Conservation (phyloP, 2,113 vertebrate genomes). For the Barnardius zonarius region DNA sequence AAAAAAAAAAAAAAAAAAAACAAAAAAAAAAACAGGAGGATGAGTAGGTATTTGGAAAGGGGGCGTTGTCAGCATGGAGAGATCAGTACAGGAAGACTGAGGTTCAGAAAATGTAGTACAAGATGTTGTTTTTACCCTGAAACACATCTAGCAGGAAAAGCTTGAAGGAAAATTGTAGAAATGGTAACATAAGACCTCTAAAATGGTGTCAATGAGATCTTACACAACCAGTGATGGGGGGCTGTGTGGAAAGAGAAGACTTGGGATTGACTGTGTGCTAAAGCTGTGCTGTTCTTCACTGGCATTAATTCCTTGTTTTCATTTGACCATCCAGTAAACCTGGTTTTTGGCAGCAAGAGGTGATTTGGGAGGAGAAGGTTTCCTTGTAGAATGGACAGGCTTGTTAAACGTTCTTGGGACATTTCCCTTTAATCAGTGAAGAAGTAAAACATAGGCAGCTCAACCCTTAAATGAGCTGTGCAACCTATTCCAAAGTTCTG, state of each 20-base stretch:
- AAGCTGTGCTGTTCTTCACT: background rate
- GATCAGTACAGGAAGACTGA: background rate
- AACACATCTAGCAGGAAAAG: background rate
- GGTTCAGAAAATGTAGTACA: background rate
- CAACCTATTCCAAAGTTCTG: background rate
- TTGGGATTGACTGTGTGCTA: background rate
- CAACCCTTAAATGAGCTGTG: background rate
- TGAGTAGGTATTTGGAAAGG: background rate
- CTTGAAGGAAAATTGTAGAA: background rate
- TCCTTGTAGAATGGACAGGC: background rate
- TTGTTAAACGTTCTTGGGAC: background rate
- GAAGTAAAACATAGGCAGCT: background rate
- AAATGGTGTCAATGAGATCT: background rate
- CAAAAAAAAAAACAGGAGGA: background rate
- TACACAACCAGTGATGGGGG: background rate
- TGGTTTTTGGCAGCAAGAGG: background rate
- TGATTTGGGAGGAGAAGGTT: background rate
- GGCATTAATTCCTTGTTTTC: background rate
- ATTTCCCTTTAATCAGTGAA: background rate
- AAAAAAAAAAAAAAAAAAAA: fast-evolving
- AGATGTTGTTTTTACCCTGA: background rate
- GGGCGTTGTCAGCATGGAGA: background rate
- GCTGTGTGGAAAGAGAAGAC: background rate
- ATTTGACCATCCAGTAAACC: background rate
- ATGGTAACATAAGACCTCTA: fast-evolving